These are phyloP conservation scores for Philaenus spumarius DNA, from an alignment of 1,140 invertebrate species.

Conservation along the genomic window DNA sequence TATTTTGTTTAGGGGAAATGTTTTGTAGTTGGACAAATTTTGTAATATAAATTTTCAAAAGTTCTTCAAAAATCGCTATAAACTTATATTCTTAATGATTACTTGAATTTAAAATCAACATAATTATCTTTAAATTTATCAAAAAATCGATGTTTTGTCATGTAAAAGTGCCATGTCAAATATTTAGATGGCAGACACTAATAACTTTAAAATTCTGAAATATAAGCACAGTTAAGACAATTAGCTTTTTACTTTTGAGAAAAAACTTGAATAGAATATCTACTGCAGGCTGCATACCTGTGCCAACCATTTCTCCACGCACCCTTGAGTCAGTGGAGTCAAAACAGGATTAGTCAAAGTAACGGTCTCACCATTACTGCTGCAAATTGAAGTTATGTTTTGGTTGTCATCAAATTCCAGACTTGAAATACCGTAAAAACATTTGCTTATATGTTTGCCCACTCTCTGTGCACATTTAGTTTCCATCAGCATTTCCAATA, in stretches of 20 bases:
- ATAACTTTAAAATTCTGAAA: no score
- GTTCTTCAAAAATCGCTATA: no score
- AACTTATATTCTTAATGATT: no score
- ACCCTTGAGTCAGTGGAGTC: conserved; percentile 70
- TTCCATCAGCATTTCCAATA: conserved; percentile 91
- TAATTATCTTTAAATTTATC: no score
- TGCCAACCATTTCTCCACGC: conserved; percentile 89
- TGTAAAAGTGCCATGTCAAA: not conserved
- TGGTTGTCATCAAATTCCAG: conserved; percentile 65
- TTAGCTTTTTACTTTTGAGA: not conserved
- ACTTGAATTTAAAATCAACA: no score
- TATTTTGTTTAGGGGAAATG: no score
- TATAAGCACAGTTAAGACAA: no score
- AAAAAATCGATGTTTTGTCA: not conserved
- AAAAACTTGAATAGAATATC: conserved; percentile 12
- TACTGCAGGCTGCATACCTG: no score
- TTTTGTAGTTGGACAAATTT: no score
- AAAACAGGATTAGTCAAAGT: conserved; percentile 61
- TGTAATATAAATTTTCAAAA: no score
- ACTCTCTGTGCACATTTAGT: conserved; percentile 81
- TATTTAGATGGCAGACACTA: no score
- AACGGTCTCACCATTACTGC: conserved; percentile 76
- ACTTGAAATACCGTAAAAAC: conserved; percentile 72
- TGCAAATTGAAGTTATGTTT: conserved; percentile 78
- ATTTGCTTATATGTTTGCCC: conserved; percentile 87